phyloP scores from a whole-genome alignment of 2,888 invertebrate genomes.

The Charanyca ferruginea region DNA sequence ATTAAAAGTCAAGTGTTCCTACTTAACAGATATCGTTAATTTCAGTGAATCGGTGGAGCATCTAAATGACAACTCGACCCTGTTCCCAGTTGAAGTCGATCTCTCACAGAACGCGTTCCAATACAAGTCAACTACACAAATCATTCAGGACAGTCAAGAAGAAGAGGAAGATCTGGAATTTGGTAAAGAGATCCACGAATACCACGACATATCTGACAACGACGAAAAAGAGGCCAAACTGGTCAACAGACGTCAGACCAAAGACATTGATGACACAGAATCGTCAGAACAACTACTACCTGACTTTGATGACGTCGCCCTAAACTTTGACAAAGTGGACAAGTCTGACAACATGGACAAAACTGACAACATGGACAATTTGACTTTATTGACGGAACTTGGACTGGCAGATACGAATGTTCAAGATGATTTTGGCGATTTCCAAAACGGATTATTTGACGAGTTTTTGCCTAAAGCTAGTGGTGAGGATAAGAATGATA shows the following conservation, averaged over 20 bases:
- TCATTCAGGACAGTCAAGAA: slow-evolving; percentile 80
- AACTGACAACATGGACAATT: slow-evolving; percentile 68
- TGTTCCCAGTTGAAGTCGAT: slow-evolving; percentile 99
- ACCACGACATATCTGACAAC: slow-evolving; percentile 82
- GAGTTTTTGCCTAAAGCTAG: slow-evolving; percentile 73
- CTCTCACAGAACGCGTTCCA: slow-evolving; percentile 97
- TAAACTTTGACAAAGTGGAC: slow-evolving; percentile 53
- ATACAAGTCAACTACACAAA: slow-evolving; percentile 93
- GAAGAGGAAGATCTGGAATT: slow-evolving; percentile 91
- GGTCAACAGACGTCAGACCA: slow-evolving; percentile 78
- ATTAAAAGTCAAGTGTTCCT: background rate
- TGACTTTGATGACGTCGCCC: slow-evolving; percentile 72
- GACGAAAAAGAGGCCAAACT: slow-evolving; percentile 85
- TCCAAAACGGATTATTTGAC: slow-evolving; percentile 83
- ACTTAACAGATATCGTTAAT: slow-evolving; percentile 1
- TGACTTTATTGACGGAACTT: slow-evolving; percentile 90
- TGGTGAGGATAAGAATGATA: slow-evolving; percentile 77
- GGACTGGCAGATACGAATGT: slow-evolving; percentile 89
- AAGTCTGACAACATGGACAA: slow-evolving; percentile 72
- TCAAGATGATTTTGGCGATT: slow-evolving; percentile 84
- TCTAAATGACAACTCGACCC: slow-evolving; percentile 93
- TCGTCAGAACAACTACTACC: slow-evolving; percentile 83
- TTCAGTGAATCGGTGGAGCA: slow-evolving; percentile 94
- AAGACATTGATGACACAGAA: slow-evolving; percentile 81
- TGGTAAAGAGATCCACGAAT: slow-evolving; percentile 87